phyloP scores from a whole-genome alignment of 2,113 vertebrate genomes.

The Chaetorhynchus papuensis region DNA sequence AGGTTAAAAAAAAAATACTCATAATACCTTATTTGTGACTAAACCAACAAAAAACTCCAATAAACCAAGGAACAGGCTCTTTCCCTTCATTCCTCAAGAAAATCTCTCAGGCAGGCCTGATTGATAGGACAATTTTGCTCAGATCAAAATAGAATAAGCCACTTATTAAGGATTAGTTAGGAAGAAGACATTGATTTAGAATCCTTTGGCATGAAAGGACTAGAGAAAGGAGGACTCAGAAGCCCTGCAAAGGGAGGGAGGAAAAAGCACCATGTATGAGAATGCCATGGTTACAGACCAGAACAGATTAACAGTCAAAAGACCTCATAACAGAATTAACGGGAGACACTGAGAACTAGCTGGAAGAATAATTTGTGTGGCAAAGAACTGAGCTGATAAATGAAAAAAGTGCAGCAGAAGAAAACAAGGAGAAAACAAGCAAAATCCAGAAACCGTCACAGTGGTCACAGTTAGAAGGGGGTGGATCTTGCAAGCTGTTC shows the following conservation, averaged over 20 bases:
- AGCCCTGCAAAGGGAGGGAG: background rate
- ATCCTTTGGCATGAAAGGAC: background rate
- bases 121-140: background rate
- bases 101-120: background rate
- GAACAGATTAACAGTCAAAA: constrained; percentile 11
- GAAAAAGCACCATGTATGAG: background rate
- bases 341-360: background rate
- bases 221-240: background rate
- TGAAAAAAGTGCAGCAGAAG: background rate
- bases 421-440: background rate
- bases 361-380: background rate
- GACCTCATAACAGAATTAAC: constrained; percentile 10
- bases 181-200: background rate
- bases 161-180: background rate
- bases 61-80: background rate
- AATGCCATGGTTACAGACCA: constrained; percentile 15
- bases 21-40: background rate
- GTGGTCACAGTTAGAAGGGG: background rate
- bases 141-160: constrained; percentile 26
- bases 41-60: background rate
- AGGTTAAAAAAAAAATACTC: background rate
- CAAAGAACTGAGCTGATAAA: background rate
- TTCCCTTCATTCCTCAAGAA: background rate
- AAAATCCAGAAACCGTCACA: background rate
- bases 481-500: background rate